A percentile compares a stretch with the other conserved stretches of the same genome.
Conservation (phyloP, 2,797 vertebrate species). For the Takifugu ocellatus region DNA sequence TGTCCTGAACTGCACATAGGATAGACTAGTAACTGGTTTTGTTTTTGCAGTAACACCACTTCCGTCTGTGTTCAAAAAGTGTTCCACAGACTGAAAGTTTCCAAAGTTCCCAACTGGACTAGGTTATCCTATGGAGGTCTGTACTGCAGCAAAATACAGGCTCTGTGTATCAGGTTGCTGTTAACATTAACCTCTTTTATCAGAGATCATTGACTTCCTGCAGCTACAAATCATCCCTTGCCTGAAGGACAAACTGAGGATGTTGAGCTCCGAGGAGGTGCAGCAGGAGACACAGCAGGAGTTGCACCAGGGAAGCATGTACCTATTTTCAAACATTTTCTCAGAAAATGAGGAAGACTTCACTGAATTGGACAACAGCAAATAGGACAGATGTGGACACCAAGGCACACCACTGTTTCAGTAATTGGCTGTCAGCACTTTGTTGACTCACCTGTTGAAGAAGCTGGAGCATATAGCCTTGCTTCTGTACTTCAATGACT, state of each 20-base stretch:
- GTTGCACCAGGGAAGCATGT: conserved; percentile 1
- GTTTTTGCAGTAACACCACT: conserved; percentile 73
- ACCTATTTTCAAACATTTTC: conserved; percentile 55
- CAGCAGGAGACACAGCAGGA: background rate
- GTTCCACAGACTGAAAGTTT: conserved; percentile 78
- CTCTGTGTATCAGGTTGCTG: background rate
- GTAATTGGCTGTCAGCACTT: no score
- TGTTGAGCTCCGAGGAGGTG: rapidly evolving
- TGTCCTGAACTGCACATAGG: no score
- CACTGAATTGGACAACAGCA: conserved; percentile 22
- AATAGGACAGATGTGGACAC: no score
- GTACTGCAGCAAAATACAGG: conserved; percentile 36
- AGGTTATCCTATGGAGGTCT: conserved; percentile 77
- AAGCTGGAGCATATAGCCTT: no score
- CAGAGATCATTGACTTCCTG: conserved; percentile 82
- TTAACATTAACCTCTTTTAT: background rate
- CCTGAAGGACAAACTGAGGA: conserved; percentile 57
- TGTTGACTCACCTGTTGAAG: no score
- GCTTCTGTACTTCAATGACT: no score
- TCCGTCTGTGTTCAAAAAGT: conserved; percentile 65
- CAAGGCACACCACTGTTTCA: no score
- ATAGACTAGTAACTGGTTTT: background rate
- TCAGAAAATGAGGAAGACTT: background rate
- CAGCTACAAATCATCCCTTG: conserved; percentile 64
- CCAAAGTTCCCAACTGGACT: conserved; percentile 78